A percentile compares a stretch with the other conserved stretches of the same genome.
Conservation (phyloP, 1,140 invertebrate species). For the Campoletis sonorensis region DNA sequence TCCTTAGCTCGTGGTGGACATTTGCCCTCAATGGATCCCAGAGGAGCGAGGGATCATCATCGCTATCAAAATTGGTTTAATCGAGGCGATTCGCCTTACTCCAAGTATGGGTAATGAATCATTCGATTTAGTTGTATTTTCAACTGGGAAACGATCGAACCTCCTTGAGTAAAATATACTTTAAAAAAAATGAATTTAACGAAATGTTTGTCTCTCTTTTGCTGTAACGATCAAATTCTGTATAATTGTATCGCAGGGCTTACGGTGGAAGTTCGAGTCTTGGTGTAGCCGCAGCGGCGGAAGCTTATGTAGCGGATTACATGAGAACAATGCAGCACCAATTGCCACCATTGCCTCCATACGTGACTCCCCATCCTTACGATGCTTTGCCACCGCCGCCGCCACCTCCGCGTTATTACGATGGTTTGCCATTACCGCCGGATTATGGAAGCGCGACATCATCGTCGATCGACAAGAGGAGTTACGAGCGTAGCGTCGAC, state of each 20-base stretch:
- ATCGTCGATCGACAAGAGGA: constrained; percentile 83
- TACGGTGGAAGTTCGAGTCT: constrained; percentile 70
- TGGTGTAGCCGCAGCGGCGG: constrained; percentile 81
- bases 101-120: constrained; percentile 63
- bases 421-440: constrained; percentile 82
- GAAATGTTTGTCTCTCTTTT: too few species aligned
- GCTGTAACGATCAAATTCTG: too few species aligned
- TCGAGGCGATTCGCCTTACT: constrained; percentile 70
- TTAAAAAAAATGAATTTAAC: too few species aligned
- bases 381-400: constrained; percentile 85
- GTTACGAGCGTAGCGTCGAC: constrained; percentile 93
- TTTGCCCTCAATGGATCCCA: constrained; percentile 63
- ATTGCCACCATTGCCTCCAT: constrained; percentile 83
- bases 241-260: constrained; percentile 59
- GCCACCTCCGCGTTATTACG: constrained; percentile 86
- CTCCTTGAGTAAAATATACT: too few species aligned
- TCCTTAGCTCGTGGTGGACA: constrained; percentile 72
- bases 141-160: background rate
- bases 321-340: constrained; percentile 90
- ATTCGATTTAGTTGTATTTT: constrained; percentile 17
- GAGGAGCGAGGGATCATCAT: constrained; percentile 69
- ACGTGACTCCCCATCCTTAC: constrained; percentile 83
- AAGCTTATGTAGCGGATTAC: constrained; percentile 86
- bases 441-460: constrained; percentile 76
- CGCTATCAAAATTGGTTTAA: constrained; percentile 71